Evolutionary conservation across 2,113 vertebrate species (phyloP), one percentile per base, ranked within the genome.

Genomic region (Eulemur rufifrons): DNA sequence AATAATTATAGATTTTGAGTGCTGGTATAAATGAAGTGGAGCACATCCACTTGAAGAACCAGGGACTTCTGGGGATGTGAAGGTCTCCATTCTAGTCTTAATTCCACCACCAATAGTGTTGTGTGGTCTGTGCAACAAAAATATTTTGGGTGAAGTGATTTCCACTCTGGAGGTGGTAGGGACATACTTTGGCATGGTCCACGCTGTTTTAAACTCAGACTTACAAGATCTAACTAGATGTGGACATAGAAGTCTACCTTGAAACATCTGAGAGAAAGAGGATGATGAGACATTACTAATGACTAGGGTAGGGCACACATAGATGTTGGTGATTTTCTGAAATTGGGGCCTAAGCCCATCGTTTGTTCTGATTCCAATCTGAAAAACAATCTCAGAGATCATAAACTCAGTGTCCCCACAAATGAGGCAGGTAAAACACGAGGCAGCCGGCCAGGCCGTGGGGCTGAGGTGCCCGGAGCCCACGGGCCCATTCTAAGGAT

Each of bases 401-500:
- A n/a, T 18, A 81, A 23, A 34, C 8, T 32, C 34, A 45, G 93
- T 37, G 18, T 21, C 45, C 39, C 3, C 4, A 0, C 2, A 0
- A 1, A 6, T 0, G 2, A 42, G 17, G 1, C 21, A 37, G 8
- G 34, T 15, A 12, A 45, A 25, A 63, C 23, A 7, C 1, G 34
- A 93, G 8, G 50, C 37, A 23, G 25, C 6, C 3, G 7, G 18
- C 25, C n/a, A 29, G 29, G 5, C 23, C 1, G 0, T 2, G 3
- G 32, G 8, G 12, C 17, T 2, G 1, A 20, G 17, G 3, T 20
- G 3, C 4, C 0, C 0, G 25, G 20, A 10, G 29, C 34, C 0
- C 59, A n/a, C 1, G 3, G 0, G 0, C 8, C 42, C 25, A 5
- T 52, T 6, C 47, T 18, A 0, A 14, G 47, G 21, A 11, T 1